Conservation (phyloP, 2,888 invertebrate genomes). For the Syritta pipiens region DNA sequence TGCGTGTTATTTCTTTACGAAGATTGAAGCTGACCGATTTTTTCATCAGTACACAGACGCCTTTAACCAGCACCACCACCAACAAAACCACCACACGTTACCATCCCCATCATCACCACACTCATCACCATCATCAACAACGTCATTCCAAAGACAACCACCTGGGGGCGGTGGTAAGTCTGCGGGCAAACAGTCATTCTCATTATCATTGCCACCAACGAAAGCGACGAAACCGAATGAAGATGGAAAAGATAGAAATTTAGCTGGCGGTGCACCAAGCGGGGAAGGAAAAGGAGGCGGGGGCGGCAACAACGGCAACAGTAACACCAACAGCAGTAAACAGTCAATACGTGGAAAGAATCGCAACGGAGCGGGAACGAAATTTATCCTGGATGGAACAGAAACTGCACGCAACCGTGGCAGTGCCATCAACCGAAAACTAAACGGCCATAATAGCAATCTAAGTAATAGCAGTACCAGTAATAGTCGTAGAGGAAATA, state of each 20-base stretch:
- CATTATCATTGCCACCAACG: conserved; percentile 44
- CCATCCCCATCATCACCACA: conserved; percentile 70
- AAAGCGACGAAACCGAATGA: conserved; percentile 71
- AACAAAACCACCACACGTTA: too few species aligned
- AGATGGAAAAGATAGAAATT: conserved; percentile 70
- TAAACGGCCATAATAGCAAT: conserved; percentile 73
- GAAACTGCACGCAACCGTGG: conserved; percentile 53
- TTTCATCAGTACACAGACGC: conserved; percentile 74
- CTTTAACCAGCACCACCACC: conserved; percentile 62
- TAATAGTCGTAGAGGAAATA: conserved; percentile 71
- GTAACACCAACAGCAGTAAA: conserved; percentile 54
- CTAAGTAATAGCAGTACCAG: conserved; percentile 71
- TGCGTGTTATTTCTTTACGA: conserved; percentile 78
- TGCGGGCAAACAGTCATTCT: conserved; percentile 27
- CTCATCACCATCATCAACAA: conserved; percentile 58
- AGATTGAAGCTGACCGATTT: conserved; percentile 77
- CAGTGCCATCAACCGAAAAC: conserved; percentile 70
- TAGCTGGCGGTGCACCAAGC: too few species aligned
- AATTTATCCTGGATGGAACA: conserved; percentile 12
- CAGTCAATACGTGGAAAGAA: conserved; percentile 48
- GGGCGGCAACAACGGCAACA: too few species aligned
- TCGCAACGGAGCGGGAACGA: conserved; percentile 30
- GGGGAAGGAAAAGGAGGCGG: too few species aligned
- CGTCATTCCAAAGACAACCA: conserved; percentile 65
- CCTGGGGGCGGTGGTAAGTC: conserved; percentile 57